Percentiles rank a stretch among this genome's conserved stretches.
Conservation (phyloP, 2,113 vertebrate species). For the Falcunculus frontatus region DNA sequence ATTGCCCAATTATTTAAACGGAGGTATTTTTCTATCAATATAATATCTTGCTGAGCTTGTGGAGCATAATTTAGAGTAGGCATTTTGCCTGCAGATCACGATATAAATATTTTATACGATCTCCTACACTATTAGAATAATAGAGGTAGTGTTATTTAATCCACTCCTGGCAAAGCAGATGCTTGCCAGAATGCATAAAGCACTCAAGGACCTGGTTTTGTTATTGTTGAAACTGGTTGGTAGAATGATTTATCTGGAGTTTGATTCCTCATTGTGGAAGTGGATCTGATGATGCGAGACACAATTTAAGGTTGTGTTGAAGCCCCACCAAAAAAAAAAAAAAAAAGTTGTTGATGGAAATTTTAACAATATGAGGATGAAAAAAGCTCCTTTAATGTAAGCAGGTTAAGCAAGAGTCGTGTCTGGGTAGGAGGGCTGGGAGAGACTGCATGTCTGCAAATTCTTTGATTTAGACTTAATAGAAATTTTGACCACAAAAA, state of each 20-base stretch:
- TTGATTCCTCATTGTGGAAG: neutral
- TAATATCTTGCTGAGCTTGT: slow-evolving; percentile 34
- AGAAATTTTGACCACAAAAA: neutral
- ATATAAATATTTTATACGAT: slow-evolving; percentile 62
- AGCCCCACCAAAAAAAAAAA: neutral
- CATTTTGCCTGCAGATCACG: slow-evolving; percentile 35
- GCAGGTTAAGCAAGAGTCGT: neutral
- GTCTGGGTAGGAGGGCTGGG: neutral
- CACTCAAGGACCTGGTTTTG: neutral
- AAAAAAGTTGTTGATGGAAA: neutral
- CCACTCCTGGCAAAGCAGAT: slow-evolving; percentile 33
- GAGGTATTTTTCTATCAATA: slow-evolving; percentile 44
- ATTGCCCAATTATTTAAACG: slow-evolving; percentile 53
- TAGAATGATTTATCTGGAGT: neutral
- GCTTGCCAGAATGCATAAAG: slow-evolving; percentile 34
- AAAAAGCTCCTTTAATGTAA: neutral
- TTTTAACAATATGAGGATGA: neutral
- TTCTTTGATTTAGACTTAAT: neutral
- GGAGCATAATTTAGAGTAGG: slow-evolving; percentile 7
- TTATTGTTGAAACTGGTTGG: neutral
- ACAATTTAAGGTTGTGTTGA: neutral
- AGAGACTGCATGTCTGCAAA: neutral
- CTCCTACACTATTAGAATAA: slow-evolving; percentile 21
- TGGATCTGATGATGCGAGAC: neutral
- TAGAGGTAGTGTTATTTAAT: slow-evolving; percentile 55